Percentiles rank a stretch among this genome's conserved stretches.
These are phyloP conservation scores for Podarcis siculus DNA, from an alignment of 2,797 vertebrate genomes.

Conservation along the genomic window DNA sequence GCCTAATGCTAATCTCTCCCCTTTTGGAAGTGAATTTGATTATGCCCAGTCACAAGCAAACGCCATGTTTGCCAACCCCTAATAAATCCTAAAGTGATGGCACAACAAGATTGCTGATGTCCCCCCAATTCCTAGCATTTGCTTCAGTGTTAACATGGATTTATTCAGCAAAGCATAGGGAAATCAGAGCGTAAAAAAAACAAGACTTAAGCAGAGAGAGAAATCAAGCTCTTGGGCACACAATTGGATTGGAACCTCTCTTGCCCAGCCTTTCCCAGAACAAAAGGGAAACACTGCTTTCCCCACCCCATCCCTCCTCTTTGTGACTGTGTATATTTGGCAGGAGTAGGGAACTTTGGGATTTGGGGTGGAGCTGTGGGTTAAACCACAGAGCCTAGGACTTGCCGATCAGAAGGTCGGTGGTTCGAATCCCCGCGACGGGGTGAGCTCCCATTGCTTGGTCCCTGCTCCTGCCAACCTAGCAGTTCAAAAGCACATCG, in stretches of 20 bases:
- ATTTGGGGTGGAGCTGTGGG: no score
- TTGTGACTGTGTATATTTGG: background rate
- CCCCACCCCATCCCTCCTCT: background rate
- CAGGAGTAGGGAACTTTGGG: background rate
- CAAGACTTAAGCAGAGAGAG: constrained; percentile 63
- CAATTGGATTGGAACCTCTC: constrained; percentile 27
- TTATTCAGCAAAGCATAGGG: constrained; percentile 64
- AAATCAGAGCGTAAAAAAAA: constrained; percentile 69
- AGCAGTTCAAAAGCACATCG: no score
- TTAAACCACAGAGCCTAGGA: no score
- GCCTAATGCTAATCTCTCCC: constrained; percentile 30
- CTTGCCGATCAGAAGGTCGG: no score
- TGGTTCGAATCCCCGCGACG: accelerated
- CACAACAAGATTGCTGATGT: constrained; percentile 27
- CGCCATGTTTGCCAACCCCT: constrained; percentile 49
- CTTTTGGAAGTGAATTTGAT: constrained; percentile 65
- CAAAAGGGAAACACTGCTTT: constrained; percentile 56
- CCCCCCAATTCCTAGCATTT: constrained; percentile 56
- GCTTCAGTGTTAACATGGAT: constrained; percentile 50
- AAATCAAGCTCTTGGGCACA: constrained; percentile 64
- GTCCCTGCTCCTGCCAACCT: no score
- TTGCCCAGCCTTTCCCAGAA: constrained; percentile 48
- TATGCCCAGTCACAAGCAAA: constrained; percentile 50
- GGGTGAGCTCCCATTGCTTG: no score
- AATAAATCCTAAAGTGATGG: constrained; percentile 58